Conservation (phyloP, 2,797 vertebrate species). For the Mastacembelus armatus region DNA sequence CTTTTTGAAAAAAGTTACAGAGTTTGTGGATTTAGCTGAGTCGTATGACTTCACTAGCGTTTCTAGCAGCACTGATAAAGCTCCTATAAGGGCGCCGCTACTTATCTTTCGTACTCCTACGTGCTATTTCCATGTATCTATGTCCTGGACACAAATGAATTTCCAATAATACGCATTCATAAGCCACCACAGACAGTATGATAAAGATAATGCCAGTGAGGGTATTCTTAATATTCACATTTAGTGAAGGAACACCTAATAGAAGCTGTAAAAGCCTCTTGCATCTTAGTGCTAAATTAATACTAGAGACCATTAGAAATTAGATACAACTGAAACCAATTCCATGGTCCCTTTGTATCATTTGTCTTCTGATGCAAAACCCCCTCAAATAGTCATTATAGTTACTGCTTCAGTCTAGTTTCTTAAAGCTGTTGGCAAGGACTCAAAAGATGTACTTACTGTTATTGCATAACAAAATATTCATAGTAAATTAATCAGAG, state of each 20-base stretch:
- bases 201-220: neutral
- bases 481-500: neutral
- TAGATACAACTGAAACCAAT: neutral
- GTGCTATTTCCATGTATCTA: constrained; percentile 1
- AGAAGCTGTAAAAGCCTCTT: no score
- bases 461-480: no score
- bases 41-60: constrained; percentile 15
- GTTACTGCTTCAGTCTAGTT: neutral
- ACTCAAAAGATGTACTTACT: neutral
- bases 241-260: neutral
- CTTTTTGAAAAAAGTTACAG: constrained; percentile 5
- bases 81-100: neutral
- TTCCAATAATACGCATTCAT: constrained; percentile 8
- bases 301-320: neutral
- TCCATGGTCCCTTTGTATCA: no score
- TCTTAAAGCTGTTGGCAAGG: neutral
- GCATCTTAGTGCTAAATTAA: no score
- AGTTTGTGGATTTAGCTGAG: constrained; percentile 12
- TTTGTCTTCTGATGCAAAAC: no score
- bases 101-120: neutral
- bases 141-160: neutral
- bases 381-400: no score
- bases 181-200: neutral
- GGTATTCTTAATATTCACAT: neutral
- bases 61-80: constrained; percentile 13